Evolutionary conservation across 2,888 invertebrate genomes (phyloP).

Genomic region (Cryptosula pallasiana): DNA sequence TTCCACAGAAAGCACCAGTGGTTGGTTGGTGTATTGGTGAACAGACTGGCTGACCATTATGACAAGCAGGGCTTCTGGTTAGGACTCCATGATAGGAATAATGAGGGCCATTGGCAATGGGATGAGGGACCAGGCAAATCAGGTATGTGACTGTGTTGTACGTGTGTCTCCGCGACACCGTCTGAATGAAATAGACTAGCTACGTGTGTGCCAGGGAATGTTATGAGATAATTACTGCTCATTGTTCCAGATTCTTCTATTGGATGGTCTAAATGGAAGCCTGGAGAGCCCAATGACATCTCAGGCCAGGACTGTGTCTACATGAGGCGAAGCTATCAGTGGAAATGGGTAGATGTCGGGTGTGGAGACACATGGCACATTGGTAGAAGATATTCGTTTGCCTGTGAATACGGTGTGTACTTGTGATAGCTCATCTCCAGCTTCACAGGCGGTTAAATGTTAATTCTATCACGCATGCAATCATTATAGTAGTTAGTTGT

Average conservation of each 20-base stretch:
- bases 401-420: slow-evolving; percentile 21
- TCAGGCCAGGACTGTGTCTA: slow-evolving; percentile 20
- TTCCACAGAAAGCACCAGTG: slow-evolving; percentile 1
- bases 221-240: too few relatives aligned
- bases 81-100: neutral
- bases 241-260: neutral
- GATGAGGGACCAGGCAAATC: slow-evolving; percentile 10
- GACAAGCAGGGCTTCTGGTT: slow-evolving; percentile 13
- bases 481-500: too few relatives aligned
- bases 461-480: too few relatives aligned
- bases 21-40: neutral
- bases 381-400: neutral
- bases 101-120: neutral
- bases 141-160: too few relatives aligned
- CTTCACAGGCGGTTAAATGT: too few relatives aligned
- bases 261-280: slow-evolving; percentile 12
- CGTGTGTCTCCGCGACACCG: too few relatives aligned
- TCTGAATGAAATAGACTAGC: too few relatives aligned
- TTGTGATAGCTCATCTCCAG: too few relatives aligned
- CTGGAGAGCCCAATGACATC: slow-evolving; percentile 14
- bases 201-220: too few relatives aligned
- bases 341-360: slow-evolving; percentile 18
- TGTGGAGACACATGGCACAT: neutral
- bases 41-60: neutral
- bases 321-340: neutral